Base-by-base conservation (phyloP, 2,888 invertebrate genomes). In the Xiphydria camelus region DNA sequence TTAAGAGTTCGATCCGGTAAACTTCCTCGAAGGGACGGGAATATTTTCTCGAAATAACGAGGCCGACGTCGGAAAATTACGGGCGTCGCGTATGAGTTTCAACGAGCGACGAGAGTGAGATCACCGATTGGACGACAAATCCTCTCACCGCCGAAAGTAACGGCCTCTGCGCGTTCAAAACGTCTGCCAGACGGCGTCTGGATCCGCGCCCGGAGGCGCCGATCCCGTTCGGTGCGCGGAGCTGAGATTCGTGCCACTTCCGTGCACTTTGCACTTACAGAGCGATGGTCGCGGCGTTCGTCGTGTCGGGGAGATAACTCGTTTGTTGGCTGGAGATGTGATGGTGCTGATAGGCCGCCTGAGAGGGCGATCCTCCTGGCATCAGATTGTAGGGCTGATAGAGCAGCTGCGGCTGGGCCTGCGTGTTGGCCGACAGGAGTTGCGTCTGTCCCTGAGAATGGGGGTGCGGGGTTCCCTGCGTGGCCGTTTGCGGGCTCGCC, bases 401-500 rank as follows among this genome's bases (percentile, higher is more conserved):
- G 45, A 73, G 68, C 57, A 69, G 62, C 62, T 70, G 73, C 40
- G 67, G 66, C 57, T 66, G 70, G 32, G 57, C 53, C 53, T 62
- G 64, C 41, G 37, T 49, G 37, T 32, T 47, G 41, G 50, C 42
- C 45, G 57, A 55, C 40, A 64, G 55, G 42, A 64, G 61, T 56
- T 66, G 69, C 51, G 64, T 64, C 53, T 64, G 73, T 55, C 61
- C 60, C 59, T 68, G 67, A 37, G 33, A 44, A 45, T 58, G 58
- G 49, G 64, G 64, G 57, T 68, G 68, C 62, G 69, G 66, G 59
- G 61, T 68, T 61, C 67, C 72, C 61, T 70, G 69, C 57, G 70
- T 71, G 59, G 75, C 75, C 65, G 73, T 73, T 63, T 74, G 73
- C 70, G 75, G 74, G 62, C 72, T 74, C 59, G 72, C 74, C 70